These are phyloP conservation scores for Rhinoderma darwinii DNA, from an alignment of 2,113 vertebrate genomes.

Conservation along the genomic window DNA sequence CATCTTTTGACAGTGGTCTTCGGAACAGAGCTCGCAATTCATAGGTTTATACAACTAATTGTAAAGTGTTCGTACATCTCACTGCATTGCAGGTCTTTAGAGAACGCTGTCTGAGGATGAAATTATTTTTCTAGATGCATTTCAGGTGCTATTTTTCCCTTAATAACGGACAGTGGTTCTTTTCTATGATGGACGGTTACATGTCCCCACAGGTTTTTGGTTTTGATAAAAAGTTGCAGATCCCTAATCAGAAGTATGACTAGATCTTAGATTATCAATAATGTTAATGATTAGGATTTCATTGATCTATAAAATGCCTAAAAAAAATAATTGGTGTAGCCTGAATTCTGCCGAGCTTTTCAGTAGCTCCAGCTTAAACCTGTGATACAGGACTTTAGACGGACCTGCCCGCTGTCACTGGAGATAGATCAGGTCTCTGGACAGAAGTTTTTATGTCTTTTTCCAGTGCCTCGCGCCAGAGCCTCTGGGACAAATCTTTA, in stretches of 20 bases:
- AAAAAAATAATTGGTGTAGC: neutral
- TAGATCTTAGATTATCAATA: neutral
- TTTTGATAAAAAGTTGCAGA: neutral
- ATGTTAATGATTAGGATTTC: neutral
- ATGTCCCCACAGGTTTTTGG: neutral
- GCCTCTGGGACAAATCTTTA: slow-evolving; percentile 61
- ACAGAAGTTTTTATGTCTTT: slow-evolving; percentile 55
- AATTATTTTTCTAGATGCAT: neutral
- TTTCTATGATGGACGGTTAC: neutral
- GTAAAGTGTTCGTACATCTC: neutral
- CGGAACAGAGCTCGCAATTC: slow-evolving; percentile 27
- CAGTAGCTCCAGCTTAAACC: slow-evolving; percentile 6
- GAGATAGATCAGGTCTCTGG: slow-evolving; percentile 57
- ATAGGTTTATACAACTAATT: neutral
- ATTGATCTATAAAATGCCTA: neutral
- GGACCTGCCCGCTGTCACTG: slow-evolving; percentile 37
- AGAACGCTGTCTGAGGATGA: neutral
- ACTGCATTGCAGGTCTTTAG: slow-evolving; percentile 6
- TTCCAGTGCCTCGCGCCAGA: slow-evolving; percentile 55
- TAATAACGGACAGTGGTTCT: neutral
- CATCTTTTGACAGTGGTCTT: neutral
- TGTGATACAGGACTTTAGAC: slow-evolving; percentile 14
- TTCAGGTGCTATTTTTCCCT: neutral
- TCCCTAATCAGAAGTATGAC: neutral
- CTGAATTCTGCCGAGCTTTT: slow-evolving; percentile 5